These are phyloP conservation scores for Rhinoptilus africanus DNA, from an alignment of 2,113 vertebrate genomes.

Conservation along the genomic window DNA sequence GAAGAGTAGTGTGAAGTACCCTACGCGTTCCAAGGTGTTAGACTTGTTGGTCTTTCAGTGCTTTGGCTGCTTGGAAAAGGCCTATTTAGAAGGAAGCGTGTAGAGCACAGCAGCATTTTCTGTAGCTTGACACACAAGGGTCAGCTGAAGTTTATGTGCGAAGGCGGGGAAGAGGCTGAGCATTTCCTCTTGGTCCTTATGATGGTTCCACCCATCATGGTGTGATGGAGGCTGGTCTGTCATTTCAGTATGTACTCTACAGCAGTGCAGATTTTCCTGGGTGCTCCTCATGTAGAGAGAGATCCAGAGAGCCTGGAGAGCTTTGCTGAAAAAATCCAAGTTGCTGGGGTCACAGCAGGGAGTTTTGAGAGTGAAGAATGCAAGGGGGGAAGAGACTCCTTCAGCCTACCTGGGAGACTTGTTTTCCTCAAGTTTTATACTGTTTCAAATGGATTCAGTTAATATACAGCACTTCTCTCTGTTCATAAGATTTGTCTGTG, in stretches of 20 bases:
- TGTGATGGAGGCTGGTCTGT: neutral
- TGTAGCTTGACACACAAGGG: neutral
- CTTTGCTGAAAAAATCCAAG: neutral
- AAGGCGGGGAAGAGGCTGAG: neutral
- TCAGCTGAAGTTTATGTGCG: neutral
- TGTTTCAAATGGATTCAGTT: neutral
- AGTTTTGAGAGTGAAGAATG: neutral
- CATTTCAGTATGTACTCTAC: neutral
- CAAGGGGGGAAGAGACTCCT: neutral
- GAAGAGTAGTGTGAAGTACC: neutral
- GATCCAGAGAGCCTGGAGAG: neutral
- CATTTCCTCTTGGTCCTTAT: neutral
- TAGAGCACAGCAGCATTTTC: neutral
- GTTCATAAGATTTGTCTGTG: neutral
- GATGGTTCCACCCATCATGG: no score
- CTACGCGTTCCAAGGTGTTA: neutral
- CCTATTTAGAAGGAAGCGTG: neutral
- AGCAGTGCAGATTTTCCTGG: neutral
- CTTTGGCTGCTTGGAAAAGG: neutral
- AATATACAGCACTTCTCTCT: neutral
- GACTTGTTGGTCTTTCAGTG: neutral
- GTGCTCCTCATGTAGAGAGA: accelerated
- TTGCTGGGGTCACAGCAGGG: neutral
- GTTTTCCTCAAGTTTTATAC: neutral
- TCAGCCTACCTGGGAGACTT: neutral